Conservation (phyloP, 2,888 invertebrate species). For the Lasioglossum pauxillum region DNA sequence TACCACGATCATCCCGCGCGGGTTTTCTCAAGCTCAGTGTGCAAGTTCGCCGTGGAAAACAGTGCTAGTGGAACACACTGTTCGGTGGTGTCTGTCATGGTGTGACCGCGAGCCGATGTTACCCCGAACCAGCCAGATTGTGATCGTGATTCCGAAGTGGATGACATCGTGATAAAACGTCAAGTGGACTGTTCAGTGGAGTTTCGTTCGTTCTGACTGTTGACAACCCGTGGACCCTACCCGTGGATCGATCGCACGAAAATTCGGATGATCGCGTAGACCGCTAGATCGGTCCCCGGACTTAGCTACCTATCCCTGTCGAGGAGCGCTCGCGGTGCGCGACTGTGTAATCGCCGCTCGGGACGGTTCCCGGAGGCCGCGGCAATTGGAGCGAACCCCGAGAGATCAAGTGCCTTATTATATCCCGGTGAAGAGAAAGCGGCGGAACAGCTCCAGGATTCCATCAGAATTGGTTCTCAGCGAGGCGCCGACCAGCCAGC, state of each 20-base stretch:
- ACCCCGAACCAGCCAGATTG: not conserved
- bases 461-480: conserved; percentile 62
- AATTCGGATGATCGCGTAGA: not conserved
- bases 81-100: conserved; percentile 36
- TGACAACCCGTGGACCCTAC: conserved; percentile 17
- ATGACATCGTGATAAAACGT: conserved; percentile 11
- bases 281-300: not conserved
- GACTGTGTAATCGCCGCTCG: not conserved
- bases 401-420: not conserved
- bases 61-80: conserved; percentile 16
- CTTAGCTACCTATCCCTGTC: not conserved
- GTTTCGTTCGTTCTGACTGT: conserved; percentile 23
- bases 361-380: not conserved
- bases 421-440: not conserved
- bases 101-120: conserved; percentile 17
- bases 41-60: conserved; percentile 17
- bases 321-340: not conserved
- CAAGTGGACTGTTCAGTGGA: conserved; percentile 22
- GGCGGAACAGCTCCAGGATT: not conserved
- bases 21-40: not conserved
- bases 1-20: not conserved
- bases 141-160: conserved; percentile 26
- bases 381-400: not conserved
- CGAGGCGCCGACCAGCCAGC: conserved; percentile 58
- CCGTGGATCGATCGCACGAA: not conserved